Evolutionary conservation across 1,140 invertebrate species (phyloP), one percentile per base, ranked within the genome.

Genomic region (Dendroctonus ponderosae): DNA sequence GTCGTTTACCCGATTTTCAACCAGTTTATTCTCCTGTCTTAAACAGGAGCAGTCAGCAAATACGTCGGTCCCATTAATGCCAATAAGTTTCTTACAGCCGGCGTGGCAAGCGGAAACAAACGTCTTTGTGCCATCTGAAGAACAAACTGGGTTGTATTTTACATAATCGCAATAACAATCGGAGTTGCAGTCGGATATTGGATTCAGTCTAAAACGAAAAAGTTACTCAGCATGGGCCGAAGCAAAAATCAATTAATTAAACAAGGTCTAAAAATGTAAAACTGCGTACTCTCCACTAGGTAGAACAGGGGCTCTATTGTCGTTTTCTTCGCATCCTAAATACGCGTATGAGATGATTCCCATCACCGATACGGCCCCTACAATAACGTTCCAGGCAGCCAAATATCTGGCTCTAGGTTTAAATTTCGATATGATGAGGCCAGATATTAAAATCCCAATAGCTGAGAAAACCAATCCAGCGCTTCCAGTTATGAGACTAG

Each of bases 91-190:
- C 11, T 78, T 79, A 73, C 88, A 90, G 6, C 88, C 88, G 46
- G 88, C 88, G 74, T 89, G 87, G 72, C 88, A 90, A 6, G 88
- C 84, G 1, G 87, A 89, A 68, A 88, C 89, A 71, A 85, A 90
- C 6, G 85, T 87, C 53, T 78, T 79, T 43, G 77, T 77, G 0
- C 81, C 80, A 57, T 82, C 82, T 64, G 82, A 80, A 0, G 85
- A 84, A 67, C 87, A 90, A 3, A 89, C 86, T 0, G 88, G 88
- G 65, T 86, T 87, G 68, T 88, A 89, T 48, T 85, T 85, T 8
- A 88, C 85, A 68, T 85, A 86, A 71, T 87, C 84, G 72, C 87
- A 89, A 53, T 82, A 73, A 69, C 87, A 90, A 50, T 82, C 74
- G n/a, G 81, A 77, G 66, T 88, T 89, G 71, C 88, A 90, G 7